A percentile compares a stretch with the other conserved stretches of the same genome.
Evolutionary conservation across 1,140 invertebrate genomes (phyloP).

Genomic region (Steinernema khuongi): DNA sequence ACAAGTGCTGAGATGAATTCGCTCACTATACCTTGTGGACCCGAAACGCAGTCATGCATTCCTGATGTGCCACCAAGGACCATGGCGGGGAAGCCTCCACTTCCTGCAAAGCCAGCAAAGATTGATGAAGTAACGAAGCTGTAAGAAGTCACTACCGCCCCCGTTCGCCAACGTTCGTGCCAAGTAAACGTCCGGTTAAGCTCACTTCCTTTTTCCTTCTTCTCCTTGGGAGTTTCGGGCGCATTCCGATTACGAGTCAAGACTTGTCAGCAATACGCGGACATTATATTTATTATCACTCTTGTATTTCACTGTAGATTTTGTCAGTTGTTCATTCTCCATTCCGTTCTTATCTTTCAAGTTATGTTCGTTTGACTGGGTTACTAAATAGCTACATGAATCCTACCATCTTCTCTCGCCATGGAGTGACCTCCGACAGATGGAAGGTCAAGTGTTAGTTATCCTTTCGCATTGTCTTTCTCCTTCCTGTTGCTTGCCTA

Average conservation of each 20-base stretch:
- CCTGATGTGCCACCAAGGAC: neutral
- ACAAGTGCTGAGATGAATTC: neutral
- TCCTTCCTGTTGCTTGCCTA: too few species aligned
- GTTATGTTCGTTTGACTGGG: too few species aligned
- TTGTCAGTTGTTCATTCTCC: too few species aligned
- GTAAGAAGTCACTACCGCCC: neutral
- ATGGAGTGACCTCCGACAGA: too few species aligned
- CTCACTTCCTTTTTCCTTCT: neutral
- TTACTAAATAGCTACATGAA: too few species aligned
- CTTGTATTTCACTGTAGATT: too few species aligned
- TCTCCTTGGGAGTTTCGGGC: neutral
- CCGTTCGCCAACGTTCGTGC: neutral
- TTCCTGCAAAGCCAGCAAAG: neutral
- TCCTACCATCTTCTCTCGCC: too few species aligned
- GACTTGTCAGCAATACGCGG: neutral
- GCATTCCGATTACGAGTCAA: neutral
- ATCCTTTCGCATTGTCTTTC: too few species aligned
- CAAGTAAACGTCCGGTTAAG: neutral
- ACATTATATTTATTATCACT: neutral
- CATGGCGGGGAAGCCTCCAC: neutral
- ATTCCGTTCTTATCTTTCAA: too few species aligned
- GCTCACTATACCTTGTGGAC: neutral
- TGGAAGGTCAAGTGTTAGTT: too few species aligned
- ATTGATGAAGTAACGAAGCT: slow-evolving; percentile 2
- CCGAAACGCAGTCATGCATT: neutral